A percentile compares a stretch with the other conserved stretches of the same genome.
Conservation (phyloP, 30 jellyfish, hydroid and myxozoan genomes). For the Hydractinia echinata region DNA sequence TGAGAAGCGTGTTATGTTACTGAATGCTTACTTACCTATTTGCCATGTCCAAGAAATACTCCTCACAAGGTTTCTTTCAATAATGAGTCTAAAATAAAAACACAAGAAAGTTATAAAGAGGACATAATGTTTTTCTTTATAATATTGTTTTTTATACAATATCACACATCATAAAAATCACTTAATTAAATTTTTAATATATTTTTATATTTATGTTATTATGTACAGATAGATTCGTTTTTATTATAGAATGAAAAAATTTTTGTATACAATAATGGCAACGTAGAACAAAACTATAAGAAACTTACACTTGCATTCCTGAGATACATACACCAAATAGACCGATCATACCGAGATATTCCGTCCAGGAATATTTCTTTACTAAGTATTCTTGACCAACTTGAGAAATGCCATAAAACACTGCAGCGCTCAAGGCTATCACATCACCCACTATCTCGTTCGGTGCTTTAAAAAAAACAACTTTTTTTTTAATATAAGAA, state of each 20-base stretch:
- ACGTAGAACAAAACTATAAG: not conserved
- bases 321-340: conserved; percentile 58
- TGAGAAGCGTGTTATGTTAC: no score
- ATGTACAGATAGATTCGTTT: not conserved
- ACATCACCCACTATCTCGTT: conserved; percentile 78
- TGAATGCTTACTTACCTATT: conserved; percentile 3
- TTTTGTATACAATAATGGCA: not conserved
- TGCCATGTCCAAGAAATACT: conserved; percentile 29
- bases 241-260: not conserved
- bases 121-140: no score
- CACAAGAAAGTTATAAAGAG: no score
- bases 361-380: conserved; percentile 48
- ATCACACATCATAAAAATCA: no score
- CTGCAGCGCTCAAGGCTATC: conserved; percentile 78
- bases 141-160: conserved; percentile 10
- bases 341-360: conserved; percentile 87
- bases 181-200: no score
- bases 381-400: conserved; percentile 93
- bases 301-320: conserved; percentile 71
- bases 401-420: conserved; percentile 83
- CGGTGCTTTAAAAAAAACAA: conserved; percentile 45
- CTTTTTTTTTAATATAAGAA: no score
- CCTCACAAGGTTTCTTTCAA: conserved; percentile 21
- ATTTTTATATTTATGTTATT: no score
- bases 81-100: no score